Base-by-base conservation (phyloP, 2,113 vertebrate genomes). In the Danionella cerebrum region DNA sequence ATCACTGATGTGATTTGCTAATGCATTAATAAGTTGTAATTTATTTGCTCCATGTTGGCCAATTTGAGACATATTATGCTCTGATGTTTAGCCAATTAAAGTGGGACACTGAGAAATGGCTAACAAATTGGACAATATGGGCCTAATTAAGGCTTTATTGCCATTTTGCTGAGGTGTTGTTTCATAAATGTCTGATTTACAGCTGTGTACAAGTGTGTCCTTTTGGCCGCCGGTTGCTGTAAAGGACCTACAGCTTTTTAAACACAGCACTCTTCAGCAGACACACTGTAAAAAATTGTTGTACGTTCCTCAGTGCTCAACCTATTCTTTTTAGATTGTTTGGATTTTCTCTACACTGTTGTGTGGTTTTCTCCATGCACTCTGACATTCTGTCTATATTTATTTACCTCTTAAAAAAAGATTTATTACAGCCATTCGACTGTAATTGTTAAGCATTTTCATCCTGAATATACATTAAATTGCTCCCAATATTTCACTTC, bases 111-210 rank as follows among this genome's bases (percentile, higher is more conserved):
- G 72, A 79, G 29, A 48, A 36, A 51, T 36, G 67, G 51, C 73
- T 75, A 80, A 78, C 55, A 84, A 82, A 84, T 59, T 79, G 73
- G 45, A 76, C 78, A 84, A 83, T 53, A 64, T 14, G 69, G 69
- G 39, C 73, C 74, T 82, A 87, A 87, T 87, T 85, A 84, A 72
- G 59, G 68, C 60, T 67, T 70, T 85, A 83, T 72, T 78, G 67
- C 48, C 82, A 60, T 24, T 77, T 65, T 74, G 64, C 69, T 55
- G 68, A 78, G 67, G 63, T 68, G 64, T 51, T 64, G 47, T 71
- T 76, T 24, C 2, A 25, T 78, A 65, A 71, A 71, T 74, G 57
- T 57, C 35, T 74, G 64, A 81, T 81, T 84, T 81, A 79, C 73
- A 78, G 52, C 73, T 81, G 78, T 74, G 76, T n/a, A n/a, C n/a